Conservation (phyloP, 2,888 invertebrate species). For the Caenorhabditis sp. region DNA sequence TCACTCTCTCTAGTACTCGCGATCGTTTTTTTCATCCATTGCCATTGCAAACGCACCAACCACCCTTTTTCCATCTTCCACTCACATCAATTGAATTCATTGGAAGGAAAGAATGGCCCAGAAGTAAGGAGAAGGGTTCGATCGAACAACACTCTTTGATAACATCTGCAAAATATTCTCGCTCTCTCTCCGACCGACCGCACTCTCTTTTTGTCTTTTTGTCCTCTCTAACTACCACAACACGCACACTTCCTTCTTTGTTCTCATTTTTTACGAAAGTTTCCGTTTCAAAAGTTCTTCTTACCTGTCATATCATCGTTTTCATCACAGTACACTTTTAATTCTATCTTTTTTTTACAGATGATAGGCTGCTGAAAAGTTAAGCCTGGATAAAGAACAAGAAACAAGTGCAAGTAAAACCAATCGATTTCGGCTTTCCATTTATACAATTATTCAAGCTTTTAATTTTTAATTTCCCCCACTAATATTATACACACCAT, state of each 20-base stretch:
- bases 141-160: slow-evolving; percentile 18
- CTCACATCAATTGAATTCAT: slow-evolving; percentile 38
- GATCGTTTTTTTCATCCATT: slow-evolving; percentile 36
- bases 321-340: neutral
- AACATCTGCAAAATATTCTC: slow-evolving; percentile 27
- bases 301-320: neutral
- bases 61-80: slow-evolving; percentile 7
- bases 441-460: neutral
- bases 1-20: slow-evolving; percentile 13
- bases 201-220: slow-evolving; percentile 6
- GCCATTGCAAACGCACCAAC: slow-evolving; percentile 42
- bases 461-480: neutral
- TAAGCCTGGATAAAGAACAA: slow-evolving; percentile 9
- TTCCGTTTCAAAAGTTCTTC: neutral
- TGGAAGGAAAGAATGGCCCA: neutral
- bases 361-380: slow-evolving; percentile 45
- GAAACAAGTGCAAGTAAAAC: slow-evolving; percentile 1
- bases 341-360: slow-evolving; percentile 9
- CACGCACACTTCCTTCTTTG: slow-evolving; percentile 17
- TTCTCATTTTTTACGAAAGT: slow-evolving; percentile 5
- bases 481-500: slow-evolving; percentile 9
- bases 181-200: slow-evolving; percentile 4
- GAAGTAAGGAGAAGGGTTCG: neutral
- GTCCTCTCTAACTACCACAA: neutral
- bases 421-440: slow-evolving; percentile 10